phyloP scores from a whole-genome alignment of 2,888 invertebrate species.

The Drosophila paracracens region DNA sequence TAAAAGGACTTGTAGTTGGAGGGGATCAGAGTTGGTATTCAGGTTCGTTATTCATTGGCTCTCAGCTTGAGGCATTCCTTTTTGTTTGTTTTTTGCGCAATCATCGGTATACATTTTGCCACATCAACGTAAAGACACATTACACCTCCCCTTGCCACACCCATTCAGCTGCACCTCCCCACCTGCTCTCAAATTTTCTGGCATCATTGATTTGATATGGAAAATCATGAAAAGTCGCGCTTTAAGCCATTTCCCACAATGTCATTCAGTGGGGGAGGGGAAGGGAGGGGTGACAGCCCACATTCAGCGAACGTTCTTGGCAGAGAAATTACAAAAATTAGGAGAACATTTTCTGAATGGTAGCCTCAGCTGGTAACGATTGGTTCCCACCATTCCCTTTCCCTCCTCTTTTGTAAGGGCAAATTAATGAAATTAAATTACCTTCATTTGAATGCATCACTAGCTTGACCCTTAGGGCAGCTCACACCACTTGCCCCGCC shows the following conservation, averaged over 20 bases:
- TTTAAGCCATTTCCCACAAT: slow-evolving; percentile 46
- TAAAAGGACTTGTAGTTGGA: background rate
- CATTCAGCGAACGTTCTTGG: background rate
- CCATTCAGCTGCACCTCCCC: background rate
- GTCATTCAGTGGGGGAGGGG: slow-evolving; percentile 41
- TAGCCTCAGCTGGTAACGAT: slow-evolving; percentile 9
- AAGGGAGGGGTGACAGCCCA: no score
- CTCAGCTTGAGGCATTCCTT: slow-evolving; percentile 35
- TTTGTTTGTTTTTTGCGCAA: slow-evolving; percentile 54
- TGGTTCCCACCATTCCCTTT: background rate
- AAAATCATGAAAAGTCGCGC: slow-evolving; percentile 53
- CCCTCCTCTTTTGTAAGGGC: slow-evolving; percentile 32
- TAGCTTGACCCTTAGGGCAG: slow-evolving; percentile 32
- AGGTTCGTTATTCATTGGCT: slow-evolving; percentile 41
- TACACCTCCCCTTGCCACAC: background rate
- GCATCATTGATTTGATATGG: slow-evolving; percentile 67
- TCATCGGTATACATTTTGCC: slow-evolving; percentile 60
- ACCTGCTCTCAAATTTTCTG: slow-evolving; percentile 37
- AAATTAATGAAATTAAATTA: slow-evolving; percentile 78
- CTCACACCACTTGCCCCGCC: background rate
- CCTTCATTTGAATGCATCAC: slow-evolving; percentile 65
- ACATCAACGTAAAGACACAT: slow-evolving; percentile 48
- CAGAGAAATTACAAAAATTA: slow-evolving; percentile 72
- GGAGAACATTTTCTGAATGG: slow-evolving; percentile 56
- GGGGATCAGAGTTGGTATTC: background rate